Percentiles rank a stretch among this genome's conserved stretches.
Evolutionary conservation across 1,140 invertebrate genomes (phyloP).

Genomic region (Triops longicaudatus): DNA sequence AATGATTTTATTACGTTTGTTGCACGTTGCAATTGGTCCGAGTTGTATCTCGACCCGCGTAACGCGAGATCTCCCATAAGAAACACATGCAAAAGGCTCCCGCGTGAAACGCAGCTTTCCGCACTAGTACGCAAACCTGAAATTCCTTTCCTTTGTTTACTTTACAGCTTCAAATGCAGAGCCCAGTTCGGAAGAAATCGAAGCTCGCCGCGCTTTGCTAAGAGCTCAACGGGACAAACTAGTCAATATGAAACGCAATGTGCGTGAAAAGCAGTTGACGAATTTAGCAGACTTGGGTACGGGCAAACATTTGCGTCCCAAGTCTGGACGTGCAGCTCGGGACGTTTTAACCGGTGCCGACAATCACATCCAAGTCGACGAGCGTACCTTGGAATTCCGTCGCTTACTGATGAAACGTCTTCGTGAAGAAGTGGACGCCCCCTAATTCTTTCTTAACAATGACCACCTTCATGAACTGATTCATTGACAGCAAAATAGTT

Average conservation of each 20-base stretch:
- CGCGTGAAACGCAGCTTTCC: neutral
- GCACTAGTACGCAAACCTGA: neutral
- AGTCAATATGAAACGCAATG: slow-evolving; percentile 74
- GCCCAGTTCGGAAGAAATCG: slow-evolving; percentile 53
- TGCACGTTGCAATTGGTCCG: no score
- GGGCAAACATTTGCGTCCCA: neutral
- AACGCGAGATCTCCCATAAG: no score
- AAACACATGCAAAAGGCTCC: no score
- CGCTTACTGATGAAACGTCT: slow-evolving; percentile 25
- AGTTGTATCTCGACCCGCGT: no score
- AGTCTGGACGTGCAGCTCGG: slow-evolving; percentile 22
- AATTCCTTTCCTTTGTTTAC: neutral
- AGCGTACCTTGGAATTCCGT: slow-evolving; percentile 22
- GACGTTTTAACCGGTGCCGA: slow-evolving; percentile 16
- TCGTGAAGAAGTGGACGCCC: slow-evolving; percentile 25
- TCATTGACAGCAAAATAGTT: no score
- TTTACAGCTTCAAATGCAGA: neutral
- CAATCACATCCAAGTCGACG: slow-evolving; percentile 18
- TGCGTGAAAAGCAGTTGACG: slow-evolving; percentile 65
- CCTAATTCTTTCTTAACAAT: neutral
- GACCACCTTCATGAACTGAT: no score
- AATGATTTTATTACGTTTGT: no score
- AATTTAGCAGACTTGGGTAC: slow-evolving; percentile 23
- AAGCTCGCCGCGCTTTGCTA: slow-evolving; percentile 52
- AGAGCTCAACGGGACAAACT: slow-evolving; percentile 80